Evolutionary conservation across 2,113 vertebrate species (phyloP), one percentile per base, ranked within the genome.

Genomic region (Grammomys surdaster): DNA sequence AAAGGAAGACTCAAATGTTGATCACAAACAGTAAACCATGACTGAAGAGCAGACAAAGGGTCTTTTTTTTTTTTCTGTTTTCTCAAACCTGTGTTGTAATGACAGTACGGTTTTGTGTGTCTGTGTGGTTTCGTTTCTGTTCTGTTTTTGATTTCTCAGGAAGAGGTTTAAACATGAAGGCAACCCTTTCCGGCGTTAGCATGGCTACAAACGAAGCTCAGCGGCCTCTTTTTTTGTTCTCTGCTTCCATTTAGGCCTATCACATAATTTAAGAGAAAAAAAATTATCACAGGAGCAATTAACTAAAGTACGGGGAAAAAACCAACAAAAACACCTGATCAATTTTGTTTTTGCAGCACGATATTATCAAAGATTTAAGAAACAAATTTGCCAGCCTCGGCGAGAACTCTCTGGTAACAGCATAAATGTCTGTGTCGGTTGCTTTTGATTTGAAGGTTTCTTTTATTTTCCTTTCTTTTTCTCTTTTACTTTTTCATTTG

Each of bases 341-440:
- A 98, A 99, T 99, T 99, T 99, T 99, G 98, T 99, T 99, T 99
- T 98, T 96, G 98, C 98, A 98, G 98, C 98, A 98, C 97, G 98
- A 98, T 99, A 99, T 99, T 98, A 99, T 99, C 98, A 99, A 98
- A 99, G 98, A 98, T 99, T 99, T 99, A 98, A 99, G 98, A 98
- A 98, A 98, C 98, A 98, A 98, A 99, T 98, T 99, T 99, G 98
- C 98, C 98, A 98, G 98, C 98, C 98, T 98, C 98, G 97, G 98
- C 98, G 98, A 99, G 98, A 98, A 98, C 97, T 99, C 98, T 99
- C 98, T 98, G 98, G 98, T 99, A 99, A 99, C 98, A 98, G 98
- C 98, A 98, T 99, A 98, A 98, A 97, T 99, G 98, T 99, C 98
- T 98, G 98, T 99, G 98, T 99, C 97, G 98, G 98, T 98, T 98